Percentiles rank a stretch among this genome's conserved stretches.
Evolutionary conservation across 1,140 invertebrate species (phyloP).

Genomic region (Drosophila kurseongensis): DNA sequence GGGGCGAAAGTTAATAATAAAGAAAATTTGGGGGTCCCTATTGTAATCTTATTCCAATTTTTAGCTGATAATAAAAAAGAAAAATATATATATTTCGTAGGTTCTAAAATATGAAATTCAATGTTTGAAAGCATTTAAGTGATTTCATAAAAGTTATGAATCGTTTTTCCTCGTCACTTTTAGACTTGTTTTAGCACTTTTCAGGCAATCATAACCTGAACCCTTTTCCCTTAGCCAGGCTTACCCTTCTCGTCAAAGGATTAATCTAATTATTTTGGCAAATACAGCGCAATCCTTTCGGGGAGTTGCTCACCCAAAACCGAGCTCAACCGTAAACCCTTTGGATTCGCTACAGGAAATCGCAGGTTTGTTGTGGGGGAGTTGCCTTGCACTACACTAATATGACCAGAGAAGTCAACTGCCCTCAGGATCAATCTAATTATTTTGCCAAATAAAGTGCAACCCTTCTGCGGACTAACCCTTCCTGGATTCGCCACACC

Average conservation of each 20-base stretch:
- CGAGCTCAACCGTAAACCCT: constrained; percentile 38
- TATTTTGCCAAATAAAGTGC: constrained; percentile 79
- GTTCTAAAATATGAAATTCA: no score
- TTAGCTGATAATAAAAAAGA: no score
- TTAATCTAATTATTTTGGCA: constrained; percentile 83
- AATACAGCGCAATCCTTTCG: constrained; percentile 69
- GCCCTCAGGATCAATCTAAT: constrained; percentile 77
- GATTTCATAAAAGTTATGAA: no score
- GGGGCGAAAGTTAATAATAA: no score
- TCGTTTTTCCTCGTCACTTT: background rate
- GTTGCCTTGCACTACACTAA: constrained; percentile 47
- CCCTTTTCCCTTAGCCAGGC: background rate
- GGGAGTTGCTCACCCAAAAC: constrained; percentile 19
- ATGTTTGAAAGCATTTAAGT: no score
- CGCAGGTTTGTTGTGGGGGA: constrained; percentile 33
- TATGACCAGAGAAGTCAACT: constrained; percentile 50
- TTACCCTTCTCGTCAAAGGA: constrained; percentile 36
- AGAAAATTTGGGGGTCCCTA: no score
- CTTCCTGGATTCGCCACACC: constrained; percentile 46
- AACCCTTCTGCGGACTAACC: constrained; percentile 40
- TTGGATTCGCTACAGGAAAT: constrained; percentile 57
- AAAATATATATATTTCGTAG: no score
- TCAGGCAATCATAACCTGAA: background rate
- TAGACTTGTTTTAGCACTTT: no score
- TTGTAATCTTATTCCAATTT: no score